phyloP scores from a whole-genome alignment of 2,797 vertebrate genomes.

The Sebastes dallii region DNA sequence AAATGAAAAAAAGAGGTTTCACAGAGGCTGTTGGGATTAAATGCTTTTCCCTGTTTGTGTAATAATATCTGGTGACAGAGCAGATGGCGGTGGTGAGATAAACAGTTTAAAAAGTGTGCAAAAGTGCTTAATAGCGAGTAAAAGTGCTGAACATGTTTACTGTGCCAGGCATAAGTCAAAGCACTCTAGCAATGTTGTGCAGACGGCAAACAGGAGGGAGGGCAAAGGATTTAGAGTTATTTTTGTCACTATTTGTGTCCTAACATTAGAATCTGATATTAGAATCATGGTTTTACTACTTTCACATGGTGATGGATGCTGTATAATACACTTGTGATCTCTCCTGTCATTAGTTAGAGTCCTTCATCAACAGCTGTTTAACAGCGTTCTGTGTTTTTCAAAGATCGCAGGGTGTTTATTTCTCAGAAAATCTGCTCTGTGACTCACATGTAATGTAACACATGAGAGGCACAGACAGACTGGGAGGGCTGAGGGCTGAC shows the following conservation, averaged over 20 bases:
- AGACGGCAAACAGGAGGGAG: conserved; percentile 27
- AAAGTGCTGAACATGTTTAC: conserved; percentile 59
- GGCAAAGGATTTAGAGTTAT: conserved; percentile 21
- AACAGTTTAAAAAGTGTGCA: conserved; percentile 55
- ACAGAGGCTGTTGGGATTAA: conserved; percentile 24
- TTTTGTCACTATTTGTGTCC: conserved; percentile 10
- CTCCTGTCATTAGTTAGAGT: neutral
- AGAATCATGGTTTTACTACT: neutral
- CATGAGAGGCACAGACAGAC: neutral
- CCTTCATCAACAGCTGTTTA: neutral
- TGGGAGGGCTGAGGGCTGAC: neutral
- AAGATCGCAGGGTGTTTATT: neutral
- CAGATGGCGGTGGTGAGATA: conserved; percentile 65
- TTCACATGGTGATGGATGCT: neutral
- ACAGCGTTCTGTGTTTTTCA: neutral
- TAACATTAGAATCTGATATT: conserved; percentile 9
- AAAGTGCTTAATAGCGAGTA: conserved; percentile 46
- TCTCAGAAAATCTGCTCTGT: neutral
- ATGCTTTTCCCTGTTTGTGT: conserved; percentile 14
- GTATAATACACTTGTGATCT: neutral
- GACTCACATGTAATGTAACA: neutral
- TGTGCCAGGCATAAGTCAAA: conserved; percentile 42
- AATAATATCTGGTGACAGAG: conserved; percentile 51
- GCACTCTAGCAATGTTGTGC: conserved; percentile 27
- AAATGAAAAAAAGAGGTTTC: conserved; percentile 12